Base-by-base conservation (phyloP, 2,797 vertebrate species). In the Acanthopagrus latus region DNA sequence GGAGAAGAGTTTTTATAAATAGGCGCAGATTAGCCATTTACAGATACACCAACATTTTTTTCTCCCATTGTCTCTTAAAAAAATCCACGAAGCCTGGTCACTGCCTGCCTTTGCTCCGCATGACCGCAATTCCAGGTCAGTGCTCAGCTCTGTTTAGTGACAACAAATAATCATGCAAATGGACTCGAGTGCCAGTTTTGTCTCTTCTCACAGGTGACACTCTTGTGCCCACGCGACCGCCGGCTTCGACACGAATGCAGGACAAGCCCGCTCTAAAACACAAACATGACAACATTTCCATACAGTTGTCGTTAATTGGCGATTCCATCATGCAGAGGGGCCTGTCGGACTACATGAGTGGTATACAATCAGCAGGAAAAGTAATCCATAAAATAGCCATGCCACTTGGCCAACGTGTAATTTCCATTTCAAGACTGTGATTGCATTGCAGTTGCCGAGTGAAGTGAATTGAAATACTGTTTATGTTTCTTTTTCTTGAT, bases 351-450 rank as follows among this genome's bases (percentile, higher is more conserved):
- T 80, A 74, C 76, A 92, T 84, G 86, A 91, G 89, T 87, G 87
- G 86, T 89, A 85, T 82, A 91, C 90, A 94, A 92, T 94, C 93
- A 93, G 86, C 57, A 67, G 86, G 74, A 89, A 91, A 91, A 91
- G 84, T 86, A 88, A 92, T 91, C 90, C 82, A 89, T 90, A 91
- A 93, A 92, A 91, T 82, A 85, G 78, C 83, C 78, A 56, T 83
- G 84, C 76, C 33, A 88, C 85, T 88, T 86, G 80, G 89, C 82
- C 77, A 81, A 92, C 80, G 71, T 92, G 75, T 91, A 88, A 95
- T 95, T 94, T 95, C 84, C 88, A 94, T 92, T 92, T 91, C 78
- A 89, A 87, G 85, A 89, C 10, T 89, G 92, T 93, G 90, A 94
- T 91, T 95, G 86, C 89, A 73, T 80, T 27, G 79, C 81, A 75